A percentile compares a stretch with the other conserved stretches of the same genome.
Evolutionary conservation across 2,888 invertebrate genomes (phyloP).

Genomic region (Aradus depressus): DNA sequence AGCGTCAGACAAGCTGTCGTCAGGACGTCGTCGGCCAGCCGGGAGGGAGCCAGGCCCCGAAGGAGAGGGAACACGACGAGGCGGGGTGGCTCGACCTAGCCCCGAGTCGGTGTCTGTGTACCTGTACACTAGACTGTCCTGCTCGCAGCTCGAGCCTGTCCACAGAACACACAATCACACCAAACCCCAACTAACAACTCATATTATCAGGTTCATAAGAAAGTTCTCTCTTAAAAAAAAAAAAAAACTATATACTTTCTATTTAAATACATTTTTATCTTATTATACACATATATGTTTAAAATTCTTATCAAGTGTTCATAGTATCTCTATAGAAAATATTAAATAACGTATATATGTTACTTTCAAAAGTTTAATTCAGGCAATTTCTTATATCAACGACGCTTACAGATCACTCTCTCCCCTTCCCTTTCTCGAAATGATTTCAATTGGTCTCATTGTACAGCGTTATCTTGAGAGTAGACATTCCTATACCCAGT

Average conservation of each 20-base stretch:
- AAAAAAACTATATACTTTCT: neutral
- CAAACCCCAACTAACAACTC: neutral
- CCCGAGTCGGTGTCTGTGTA: slow-evolving; percentile 69
- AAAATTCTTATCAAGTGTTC: neutral
- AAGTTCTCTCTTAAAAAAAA: neutral
- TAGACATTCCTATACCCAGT: too few relatives aligned
- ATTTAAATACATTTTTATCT: neutral
- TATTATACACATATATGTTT: neutral
- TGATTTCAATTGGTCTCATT: too few relatives aligned
- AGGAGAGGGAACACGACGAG: slow-evolving; percentile 74
- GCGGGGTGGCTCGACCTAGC: slow-evolving; percentile 75
- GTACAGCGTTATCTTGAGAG: too few relatives aligned
- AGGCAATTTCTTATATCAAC: too few relatives aligned
- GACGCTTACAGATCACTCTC: too few relatives aligned
- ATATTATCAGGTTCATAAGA: neutral
- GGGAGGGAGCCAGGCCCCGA: slow-evolving; percentile 70
- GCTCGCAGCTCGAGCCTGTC: slow-evolving; percentile 46
- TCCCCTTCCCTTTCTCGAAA: too few relatives aligned
- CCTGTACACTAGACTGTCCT: slow-evolving; percentile 46
- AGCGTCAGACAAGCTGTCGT: slow-evolving; percentile 32
- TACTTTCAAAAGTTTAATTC: too few relatives aligned
- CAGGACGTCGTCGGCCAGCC: slow-evolving; percentile 43
- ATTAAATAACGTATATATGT: too few relatives aligned
- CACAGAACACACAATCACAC: neutral
- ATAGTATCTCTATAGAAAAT: too few relatives aligned